These are phyloP conservation scores for Pseudorectes ferrugineus DNA, from an alignment of 2,113 vertebrate genomes.

Conservation along the genomic window DNA sequence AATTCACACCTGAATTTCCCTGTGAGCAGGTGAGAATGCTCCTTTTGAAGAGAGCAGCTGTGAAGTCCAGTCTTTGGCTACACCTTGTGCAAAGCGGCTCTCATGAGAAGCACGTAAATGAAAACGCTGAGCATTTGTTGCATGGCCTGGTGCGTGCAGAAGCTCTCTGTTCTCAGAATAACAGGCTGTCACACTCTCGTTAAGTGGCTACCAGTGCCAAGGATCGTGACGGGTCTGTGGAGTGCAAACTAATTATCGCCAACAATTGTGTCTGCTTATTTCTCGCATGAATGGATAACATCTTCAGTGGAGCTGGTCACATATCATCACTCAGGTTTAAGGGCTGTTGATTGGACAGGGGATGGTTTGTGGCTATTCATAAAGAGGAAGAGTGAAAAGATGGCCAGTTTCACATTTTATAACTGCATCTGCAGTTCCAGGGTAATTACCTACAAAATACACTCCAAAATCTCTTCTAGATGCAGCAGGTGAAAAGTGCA, in stretches of 20 bases:
- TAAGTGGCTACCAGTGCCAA: constrained; percentile 13
- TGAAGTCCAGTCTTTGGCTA: neutral
- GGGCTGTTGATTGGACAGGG: constrained; percentile 3
- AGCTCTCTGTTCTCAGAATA: neutral
- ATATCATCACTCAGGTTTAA: constrained; percentile 53
- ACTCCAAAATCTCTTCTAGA: constrained; percentile 5
- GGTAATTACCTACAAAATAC: constrained; percentile 64
- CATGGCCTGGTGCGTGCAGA: neutral
- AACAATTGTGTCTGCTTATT: constrained; percentile 53
- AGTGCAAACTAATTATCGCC: constrained; percentile 62
- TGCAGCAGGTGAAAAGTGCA: constrained; percentile 14
- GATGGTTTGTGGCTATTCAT: constrained; percentile 52
- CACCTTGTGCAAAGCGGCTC: neutral
- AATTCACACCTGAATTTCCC: neutral
- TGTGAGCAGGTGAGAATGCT: neutral
- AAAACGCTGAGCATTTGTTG: neutral
- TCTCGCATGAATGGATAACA: constrained; percentile 58
- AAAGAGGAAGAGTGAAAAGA: constrained; percentile 61
- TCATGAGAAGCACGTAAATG: neutral
- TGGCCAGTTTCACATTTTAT: constrained; percentile 32
- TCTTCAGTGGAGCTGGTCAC: constrained; percentile 25
- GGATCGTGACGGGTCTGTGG: neutral
- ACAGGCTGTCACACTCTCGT: neutral
- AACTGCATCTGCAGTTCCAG: constrained; percentile 34
- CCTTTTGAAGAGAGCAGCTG: neutral